Evolutionary conservation across 2,797 vertebrate species (phyloP), one percentile per base, ranked within the genome.

Genomic region (Vireo griseus): DNA sequence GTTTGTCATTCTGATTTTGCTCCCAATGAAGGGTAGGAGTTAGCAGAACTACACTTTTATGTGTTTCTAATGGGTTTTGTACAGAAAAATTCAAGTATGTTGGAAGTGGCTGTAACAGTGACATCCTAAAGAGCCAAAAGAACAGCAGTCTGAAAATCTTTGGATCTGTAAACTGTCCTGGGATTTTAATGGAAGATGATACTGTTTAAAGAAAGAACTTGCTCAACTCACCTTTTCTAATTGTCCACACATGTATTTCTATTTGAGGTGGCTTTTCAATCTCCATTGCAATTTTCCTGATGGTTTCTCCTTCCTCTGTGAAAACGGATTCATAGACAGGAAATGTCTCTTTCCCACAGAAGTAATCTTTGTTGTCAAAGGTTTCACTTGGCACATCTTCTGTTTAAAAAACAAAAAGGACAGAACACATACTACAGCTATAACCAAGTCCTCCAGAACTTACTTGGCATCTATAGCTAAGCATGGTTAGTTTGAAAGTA

Each of bases 261-360:
- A 98, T 96, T 66, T 98, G 96, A 89, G 97, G 95, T 52, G 98
- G 97, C 63, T 97, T 98, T 87, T 98, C 98, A 22, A 65, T 98
- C 94, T 98, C 97, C 89, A 98, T 93, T 47, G 98, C 98, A 76
- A 98, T 98, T 97, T 98, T 98, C 88, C 98, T 98, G 90, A 97
- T 94, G 78, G 96, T 98, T 96, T 98, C 97, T 72, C 97, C 98
- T 78, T 98, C 97, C 54, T 97, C 97, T 80, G 97, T 77, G 71
- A 97, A 96, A 90, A 98, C 5, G 40, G 98, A 98, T 89, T 98
- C 98, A 81, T 98, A 98, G 50, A 98, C 98, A 0, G 98, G 98
- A 97, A 98, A 96, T 0, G 96, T 98, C 96, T 98, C 98, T 95
- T 98, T 98, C 75, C 97, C 98, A 77, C 98, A 98, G 92, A 98